A percentile compares a stretch with the other conserved stretches of the same genome.
phyloP scores from a whole-genome alignment of 2,113 vertebrate genomes.

The Pseudorectes ferrugineus region DNA sequence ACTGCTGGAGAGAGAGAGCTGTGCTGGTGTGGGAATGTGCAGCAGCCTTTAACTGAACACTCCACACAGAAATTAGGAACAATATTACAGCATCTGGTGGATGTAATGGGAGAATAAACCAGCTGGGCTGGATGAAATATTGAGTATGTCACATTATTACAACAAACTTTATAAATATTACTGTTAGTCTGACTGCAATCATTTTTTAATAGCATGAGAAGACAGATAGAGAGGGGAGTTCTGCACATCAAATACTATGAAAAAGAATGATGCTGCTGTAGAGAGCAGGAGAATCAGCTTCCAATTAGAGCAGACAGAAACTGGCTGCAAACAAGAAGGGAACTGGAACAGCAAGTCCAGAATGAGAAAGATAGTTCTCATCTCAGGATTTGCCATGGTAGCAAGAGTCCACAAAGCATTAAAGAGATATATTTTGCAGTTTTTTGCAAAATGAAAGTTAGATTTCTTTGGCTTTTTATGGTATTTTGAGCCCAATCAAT shows the following conservation, averaged over 20 bases:
- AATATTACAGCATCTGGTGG: background rate
- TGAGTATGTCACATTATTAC: constrained; percentile 10
- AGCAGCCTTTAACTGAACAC: background rate
- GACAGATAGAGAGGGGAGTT: background rate
- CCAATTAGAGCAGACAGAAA: background rate
- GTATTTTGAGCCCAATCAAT: constrained; percentile 23
- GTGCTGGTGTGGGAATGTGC: background rate
- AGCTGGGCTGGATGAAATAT: constrained; percentile 2
- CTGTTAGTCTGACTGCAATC: background rate
- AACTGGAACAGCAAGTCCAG: background rate
- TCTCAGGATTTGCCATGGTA: background rate
- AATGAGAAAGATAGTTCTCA: background rate
- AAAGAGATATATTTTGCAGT: background rate
- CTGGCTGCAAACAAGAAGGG: background rate
- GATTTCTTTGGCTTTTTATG: constrained; percentile 33
- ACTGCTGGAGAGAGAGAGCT: background rate
- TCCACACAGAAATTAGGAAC: background rate
- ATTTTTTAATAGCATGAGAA: background rate
- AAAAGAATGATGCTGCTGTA: background rate
- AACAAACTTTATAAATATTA: constrained; percentile 1
- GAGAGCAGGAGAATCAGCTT: background rate
- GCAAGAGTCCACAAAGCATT: background rate
- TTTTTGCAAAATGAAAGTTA: background rate
- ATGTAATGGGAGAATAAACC: background rate
- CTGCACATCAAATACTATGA: background rate